These are phyloP conservation scores for Phalacrocorax pelagicus DNA, from an alignment of 2,113 vertebrate genomes.

Conservation along the genomic window DNA sequence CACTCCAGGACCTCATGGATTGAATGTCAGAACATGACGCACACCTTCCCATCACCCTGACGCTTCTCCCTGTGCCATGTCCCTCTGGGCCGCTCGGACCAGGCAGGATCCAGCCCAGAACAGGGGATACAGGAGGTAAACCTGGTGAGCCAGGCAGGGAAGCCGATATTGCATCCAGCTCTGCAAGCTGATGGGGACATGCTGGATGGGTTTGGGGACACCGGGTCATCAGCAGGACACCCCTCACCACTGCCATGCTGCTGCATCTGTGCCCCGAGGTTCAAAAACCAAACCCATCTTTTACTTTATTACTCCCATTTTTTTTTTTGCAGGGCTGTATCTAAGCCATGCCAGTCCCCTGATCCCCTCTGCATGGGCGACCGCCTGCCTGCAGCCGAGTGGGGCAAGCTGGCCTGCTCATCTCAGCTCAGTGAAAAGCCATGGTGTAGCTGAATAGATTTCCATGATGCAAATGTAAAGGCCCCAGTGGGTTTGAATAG, in stretches of 20 bases:
- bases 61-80: fast-evolving
- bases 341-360: background rate
- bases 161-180: background rate
- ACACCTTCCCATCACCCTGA: background rate
- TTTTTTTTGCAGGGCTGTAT: background rate
- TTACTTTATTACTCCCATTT: background rate
- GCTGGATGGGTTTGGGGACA: background rate
- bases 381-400: background rate
- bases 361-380: background rate
- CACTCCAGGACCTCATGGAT: fast-evolving
- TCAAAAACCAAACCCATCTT: background rate
- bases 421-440: background rate
- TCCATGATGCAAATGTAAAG: background rate
- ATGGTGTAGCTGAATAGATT: background rate
- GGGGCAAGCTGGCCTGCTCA: background rate
- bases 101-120: background rate
- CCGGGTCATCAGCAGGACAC: background rate
- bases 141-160: background rate
- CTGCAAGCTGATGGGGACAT: background rate
- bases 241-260: background rate
- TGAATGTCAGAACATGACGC: background rate
- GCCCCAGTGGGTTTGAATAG: slow-evolving; percentile 31
- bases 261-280: background rate
- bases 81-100: background rate
- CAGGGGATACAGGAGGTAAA: background rate